A percentile compares a stretch with the other conserved stretches of the same genome.
Evolutionary conservation across 1,140 invertebrate species (phyloP).

Genomic region (Zaprionus ornatus): DNA sequence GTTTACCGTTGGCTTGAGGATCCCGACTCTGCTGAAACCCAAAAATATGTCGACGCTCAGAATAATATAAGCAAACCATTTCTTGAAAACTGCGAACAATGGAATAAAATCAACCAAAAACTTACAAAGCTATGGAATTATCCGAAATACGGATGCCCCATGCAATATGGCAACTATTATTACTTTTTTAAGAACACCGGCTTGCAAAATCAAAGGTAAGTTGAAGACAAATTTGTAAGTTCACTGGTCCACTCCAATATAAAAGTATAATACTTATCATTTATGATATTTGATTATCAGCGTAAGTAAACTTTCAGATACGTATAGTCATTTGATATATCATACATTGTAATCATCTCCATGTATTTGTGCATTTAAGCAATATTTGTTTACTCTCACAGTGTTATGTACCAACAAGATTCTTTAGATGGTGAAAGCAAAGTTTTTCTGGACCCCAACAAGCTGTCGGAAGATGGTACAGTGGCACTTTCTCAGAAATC

Average conservation of each 20-base stretch:
- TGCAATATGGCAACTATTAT: slow-evolving; percentile 92
- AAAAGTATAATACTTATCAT: neutral
- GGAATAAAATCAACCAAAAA: slow-evolving; percentile 89
- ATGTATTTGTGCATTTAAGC: neutral
- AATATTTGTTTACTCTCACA: slow-evolving; percentile 78
- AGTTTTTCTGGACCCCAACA: slow-evolving; percentile 98
- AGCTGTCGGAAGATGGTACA: slow-evolving; percentile 96
- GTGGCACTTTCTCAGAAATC: slow-evolving; percentile 90
- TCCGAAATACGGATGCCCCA: slow-evolving; percentile 96
- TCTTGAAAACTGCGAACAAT: slow-evolving; percentile 90
- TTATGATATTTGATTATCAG: neutral
- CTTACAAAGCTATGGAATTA: slow-evolving; percentile 98
- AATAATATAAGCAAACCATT: slow-evolving; percentile 95
- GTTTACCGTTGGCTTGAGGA: slow-evolving; percentile 99
- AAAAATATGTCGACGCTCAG: slow-evolving; percentile 95
- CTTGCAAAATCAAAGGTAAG: slow-evolving; percentile 97
- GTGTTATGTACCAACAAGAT: slow-evolving; percentile 97
- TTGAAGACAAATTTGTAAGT: slow-evolving; percentile 2
- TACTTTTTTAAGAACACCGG: slow-evolving; percentile 98
- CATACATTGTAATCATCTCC: neutral
- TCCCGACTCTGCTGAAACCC: slow-evolving; percentile 96
- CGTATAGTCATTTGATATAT: neutral
- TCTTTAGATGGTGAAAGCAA: slow-evolving; percentile 90
- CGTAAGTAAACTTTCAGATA: neutral
- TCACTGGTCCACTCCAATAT: neutral